Percentiles rank a stretch among this genome's conserved stretches.
Evolutionary conservation across 1,140 invertebrate species (phyloP).

Genomic region (Pectinophora gossypiella): DNA sequence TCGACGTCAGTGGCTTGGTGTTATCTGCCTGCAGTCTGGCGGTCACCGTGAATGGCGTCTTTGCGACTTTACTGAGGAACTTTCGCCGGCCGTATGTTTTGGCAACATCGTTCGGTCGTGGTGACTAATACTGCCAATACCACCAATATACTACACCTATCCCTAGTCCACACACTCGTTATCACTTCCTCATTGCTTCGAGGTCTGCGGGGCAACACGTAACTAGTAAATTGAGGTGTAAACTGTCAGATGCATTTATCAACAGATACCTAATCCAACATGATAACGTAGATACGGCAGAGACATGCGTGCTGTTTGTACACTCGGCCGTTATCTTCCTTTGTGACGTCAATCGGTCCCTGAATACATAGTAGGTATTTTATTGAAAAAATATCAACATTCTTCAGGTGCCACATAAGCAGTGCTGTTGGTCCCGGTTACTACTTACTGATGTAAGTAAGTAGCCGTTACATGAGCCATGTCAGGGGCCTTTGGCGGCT

Average conservation of each 20-base stretch:
- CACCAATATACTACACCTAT: constrained; percentile 11
- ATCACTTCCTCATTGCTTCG: too few relatives aligned
- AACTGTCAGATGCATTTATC: constrained; percentile 24
- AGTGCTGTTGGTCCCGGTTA: too few relatives aligned
- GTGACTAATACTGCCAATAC: not conserved
- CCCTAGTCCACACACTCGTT: too few relatives aligned
- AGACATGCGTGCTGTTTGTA: constrained; percentile 27
- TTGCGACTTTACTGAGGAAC: constrained; percentile 17
- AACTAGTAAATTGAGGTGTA: too few relatives aligned
- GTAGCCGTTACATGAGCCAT: too few relatives aligned
- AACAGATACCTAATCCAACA: constrained; percentile 20
- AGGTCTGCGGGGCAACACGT: too few relatives aligned
- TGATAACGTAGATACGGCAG: constrained; percentile 25
- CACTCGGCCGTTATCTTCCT: constrained; percentile 25
- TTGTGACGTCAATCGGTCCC: constrained; percentile 32
- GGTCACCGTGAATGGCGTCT: constrained; percentile 45
- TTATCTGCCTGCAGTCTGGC: constrained; percentile 63
- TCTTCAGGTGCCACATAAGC: too few relatives aligned
- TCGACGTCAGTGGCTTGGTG: constrained; percentile 59
- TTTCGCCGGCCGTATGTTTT: not conserved
- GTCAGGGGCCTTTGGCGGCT: too few relatives aligned
- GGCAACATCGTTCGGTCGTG: not conserved
- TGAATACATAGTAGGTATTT: not conserved
- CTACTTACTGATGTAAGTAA: too few relatives aligned
- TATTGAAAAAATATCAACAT: not conserved